phyloP scores from a whole-genome alignment of 2,797 vertebrate genomes.

The Salarias fasciatus region DNA sequence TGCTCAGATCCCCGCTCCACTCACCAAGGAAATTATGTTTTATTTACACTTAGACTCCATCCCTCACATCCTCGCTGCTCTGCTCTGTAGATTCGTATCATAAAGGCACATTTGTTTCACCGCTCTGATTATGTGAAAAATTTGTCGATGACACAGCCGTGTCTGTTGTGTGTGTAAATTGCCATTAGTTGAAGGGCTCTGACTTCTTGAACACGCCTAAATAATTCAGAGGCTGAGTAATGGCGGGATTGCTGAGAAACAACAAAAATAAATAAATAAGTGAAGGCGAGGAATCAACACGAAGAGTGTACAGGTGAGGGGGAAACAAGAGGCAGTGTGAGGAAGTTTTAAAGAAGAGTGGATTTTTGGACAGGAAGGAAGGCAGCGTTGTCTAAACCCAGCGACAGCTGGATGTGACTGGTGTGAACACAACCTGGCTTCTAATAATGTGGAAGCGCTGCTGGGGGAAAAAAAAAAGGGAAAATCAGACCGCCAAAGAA shows the following conservation, averaged over 20 bases:
- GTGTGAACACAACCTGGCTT: conserved; percentile 37
- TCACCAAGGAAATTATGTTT: conserved; percentile 64
- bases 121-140: not conserved
- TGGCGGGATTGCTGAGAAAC: not conserved
- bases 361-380: conserved; percentile 15
- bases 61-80: conserved; percentile 14
- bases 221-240: conserved; percentile 15
- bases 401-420: conserved; percentile 33
- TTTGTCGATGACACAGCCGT: conserved; percentile 10
- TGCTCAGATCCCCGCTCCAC: conserved; percentile 47
- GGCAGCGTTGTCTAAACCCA: conserved; percentile 10
- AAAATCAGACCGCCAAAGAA: conserved; percentile 23
- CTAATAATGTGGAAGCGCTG: conserved; percentile 11
- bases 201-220: not conserved
- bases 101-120: not conserved
- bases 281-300: not conserved
- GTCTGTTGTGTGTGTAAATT: conserved; percentile 5
- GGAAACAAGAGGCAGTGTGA: not conserved
- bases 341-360: conserved; percentile 22
- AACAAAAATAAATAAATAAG: not conserved
- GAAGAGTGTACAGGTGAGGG: conserved; percentile 15
- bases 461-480: conserved; percentile 13
- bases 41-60: conserved; percentile 59
- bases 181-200: not conserved
- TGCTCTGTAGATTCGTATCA: conserved; percentile 35